These are phyloP conservation scores for Sebastes umbrosus DNA, from an alignment of 2,797 vertebrate species.

Conservation along the genomic window DNA sequence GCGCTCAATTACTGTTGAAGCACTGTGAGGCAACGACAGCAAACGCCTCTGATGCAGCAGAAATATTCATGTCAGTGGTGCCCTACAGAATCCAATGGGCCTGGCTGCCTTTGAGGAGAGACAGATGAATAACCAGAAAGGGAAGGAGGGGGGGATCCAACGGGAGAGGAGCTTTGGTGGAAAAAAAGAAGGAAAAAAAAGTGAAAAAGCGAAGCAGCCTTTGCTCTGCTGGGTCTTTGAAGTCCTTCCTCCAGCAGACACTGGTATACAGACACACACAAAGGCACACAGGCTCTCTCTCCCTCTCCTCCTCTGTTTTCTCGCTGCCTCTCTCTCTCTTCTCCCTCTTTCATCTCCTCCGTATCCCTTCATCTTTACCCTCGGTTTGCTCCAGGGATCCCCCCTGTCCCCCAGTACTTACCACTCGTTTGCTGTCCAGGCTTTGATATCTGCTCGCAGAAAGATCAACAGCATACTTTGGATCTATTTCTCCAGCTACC, in stretches of 20 bases:
- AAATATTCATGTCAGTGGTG: constrained; percentile 80
- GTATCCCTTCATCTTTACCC: constrained; percentile 79
- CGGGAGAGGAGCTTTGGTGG: constrained; percentile 57
- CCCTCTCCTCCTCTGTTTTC: constrained; percentile 50
- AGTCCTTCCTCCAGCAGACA: constrained; percentile 72
- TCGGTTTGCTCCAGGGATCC: constrained; percentile 73
- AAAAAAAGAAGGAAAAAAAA: constrained; percentile 35
- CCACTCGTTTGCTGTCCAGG: constrained; percentile 69
- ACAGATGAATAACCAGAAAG: constrained; percentile 73
- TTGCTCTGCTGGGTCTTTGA: constrained; percentile 76
- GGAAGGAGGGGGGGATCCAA: constrained; percentile 41
- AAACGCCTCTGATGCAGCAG: constrained; percentile 76
- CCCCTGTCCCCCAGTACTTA: constrained; percentile 65
- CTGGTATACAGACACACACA: constrained; percentile 61
- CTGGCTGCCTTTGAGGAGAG: constrained; percentile 70
- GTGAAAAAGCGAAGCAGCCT: constrained; percentile 70
- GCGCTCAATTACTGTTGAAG: constrained; percentile 67
- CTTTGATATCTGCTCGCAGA: constrained; percentile 76
- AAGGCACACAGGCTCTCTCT: constrained; percentile 56
- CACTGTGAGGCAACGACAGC: constrained; percentile 55
- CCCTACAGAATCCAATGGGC: constrained; percentile 70
- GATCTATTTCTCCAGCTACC: constrained; percentile 70
- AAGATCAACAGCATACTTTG: constrained; percentile 73
- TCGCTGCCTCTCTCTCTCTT: constrained; percentile 42
- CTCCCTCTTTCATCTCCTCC: constrained; percentile 72